Evolutionary conservation across 2,888 invertebrate species (phyloP), one percentile per base, ranked within the genome.

Genomic region (Caenorhabditis sulstoni): DNA sequence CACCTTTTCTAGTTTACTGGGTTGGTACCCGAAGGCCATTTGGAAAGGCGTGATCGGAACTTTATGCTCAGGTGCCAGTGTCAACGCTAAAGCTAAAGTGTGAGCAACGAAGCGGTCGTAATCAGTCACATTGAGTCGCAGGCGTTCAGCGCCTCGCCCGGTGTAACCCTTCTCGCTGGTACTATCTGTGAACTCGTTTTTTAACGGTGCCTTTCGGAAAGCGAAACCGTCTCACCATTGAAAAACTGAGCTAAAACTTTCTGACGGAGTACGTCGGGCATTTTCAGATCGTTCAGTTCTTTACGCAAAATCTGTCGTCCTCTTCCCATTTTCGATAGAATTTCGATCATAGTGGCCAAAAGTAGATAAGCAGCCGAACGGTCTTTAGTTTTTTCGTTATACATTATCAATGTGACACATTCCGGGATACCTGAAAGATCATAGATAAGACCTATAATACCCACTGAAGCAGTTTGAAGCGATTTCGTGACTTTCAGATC

Each of bases 81-180:
- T 75, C 1, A 83, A 52, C 1, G 85, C 85, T 5, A 85, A 47
- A 20, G 76, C 75, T 16, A 82, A 67, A 8, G 83, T 67, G 49
- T 82, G 64, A 1, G 85, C 82, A n/a, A 81, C 49, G 47, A 85
- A 68, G 12, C 82, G 61, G 44, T 83, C 81, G 58, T 79, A 82
- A 16, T 82, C 74, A 1, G 81, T 64, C 4, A 64, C 41, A 18
- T 53, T 75, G n/a, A 83, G 50, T 3, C 70, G 62, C 12, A 84
- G 50, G 22, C 84, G 41, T 47, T 80, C 73, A 0, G 75, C 73
- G 9, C 41, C 53, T 11, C 57, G 59, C 16, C 68, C 70, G 12
- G 52, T 55, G 16, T 52, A 45, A 11, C 79, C 81, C 4, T 61
- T 58, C 8, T 81, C 73, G n/a, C 23, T 64, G 1, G 45, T 57